Conservation (phyloP, 2,888 invertebrate species). For the Sipha maydis region DNA sequence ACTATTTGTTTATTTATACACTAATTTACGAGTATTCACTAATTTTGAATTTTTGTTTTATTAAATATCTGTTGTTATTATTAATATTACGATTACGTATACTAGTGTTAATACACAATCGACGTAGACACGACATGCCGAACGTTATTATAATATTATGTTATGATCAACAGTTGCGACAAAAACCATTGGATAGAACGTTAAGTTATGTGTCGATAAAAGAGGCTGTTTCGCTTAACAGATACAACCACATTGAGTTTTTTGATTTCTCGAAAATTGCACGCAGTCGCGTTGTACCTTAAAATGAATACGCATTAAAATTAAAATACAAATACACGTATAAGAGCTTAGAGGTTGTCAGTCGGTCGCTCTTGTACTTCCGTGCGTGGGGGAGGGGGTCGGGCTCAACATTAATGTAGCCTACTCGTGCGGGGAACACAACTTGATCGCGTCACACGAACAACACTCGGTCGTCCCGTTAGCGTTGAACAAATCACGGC, state of each 20-base stretch:
- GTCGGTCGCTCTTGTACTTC: background rate
- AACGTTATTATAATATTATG: background rate
- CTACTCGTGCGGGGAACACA: no score
- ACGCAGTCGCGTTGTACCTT: background rate
- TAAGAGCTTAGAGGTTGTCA: background rate
- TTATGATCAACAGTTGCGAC: background rate
- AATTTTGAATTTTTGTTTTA: no score
- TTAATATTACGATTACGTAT: background rate
- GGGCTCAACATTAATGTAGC: no score
- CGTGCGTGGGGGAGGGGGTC: background rate
- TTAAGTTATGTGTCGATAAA: background rate
- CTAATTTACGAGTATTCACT: no score
- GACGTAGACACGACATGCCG: background rate
- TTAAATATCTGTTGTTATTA: no score
- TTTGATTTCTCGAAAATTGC: background rate
- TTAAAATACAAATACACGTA: no score
- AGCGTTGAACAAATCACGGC: constrained; percentile 10
- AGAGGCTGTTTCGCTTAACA: background rate
- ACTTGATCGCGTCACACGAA: background rate
- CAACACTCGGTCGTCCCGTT: background rate
- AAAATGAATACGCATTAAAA: background rate
- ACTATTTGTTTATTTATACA: no score
- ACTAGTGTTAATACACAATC: background rate
- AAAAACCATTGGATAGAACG: background rate
- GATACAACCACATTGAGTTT: background rate